phyloP scores from a whole-genome alignment of 2,888 invertebrate species.

The Rugalucina vietnamica region DNA sequence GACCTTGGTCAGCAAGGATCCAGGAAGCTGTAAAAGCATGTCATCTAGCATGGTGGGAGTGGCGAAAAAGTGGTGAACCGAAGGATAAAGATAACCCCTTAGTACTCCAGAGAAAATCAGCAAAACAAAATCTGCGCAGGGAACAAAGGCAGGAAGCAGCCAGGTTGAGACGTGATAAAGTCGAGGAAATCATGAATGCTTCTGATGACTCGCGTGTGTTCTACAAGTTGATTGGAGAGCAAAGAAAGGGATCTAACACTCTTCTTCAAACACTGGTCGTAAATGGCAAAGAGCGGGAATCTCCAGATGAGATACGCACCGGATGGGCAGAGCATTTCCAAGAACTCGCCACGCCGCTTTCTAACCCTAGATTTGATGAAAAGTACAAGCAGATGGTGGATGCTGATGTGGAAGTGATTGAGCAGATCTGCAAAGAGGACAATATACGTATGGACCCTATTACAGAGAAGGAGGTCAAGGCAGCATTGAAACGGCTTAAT shows the following conservation, averaged over 20 bases:
- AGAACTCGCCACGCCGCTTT: background rate
- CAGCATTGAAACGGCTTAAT: background rate
- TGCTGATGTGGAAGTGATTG: background rate
- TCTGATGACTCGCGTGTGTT: background rate
- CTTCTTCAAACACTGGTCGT: background rate
- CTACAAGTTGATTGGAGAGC: background rate
- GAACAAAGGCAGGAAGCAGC: slow-evolving; percentile 1
- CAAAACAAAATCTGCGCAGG: background rate
- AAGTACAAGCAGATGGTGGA: background rate
- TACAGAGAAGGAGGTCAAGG: background rate
- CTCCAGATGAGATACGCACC: background rate
- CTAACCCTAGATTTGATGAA: background rate
- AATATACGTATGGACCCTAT: background rate
- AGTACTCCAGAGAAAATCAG: background rate
- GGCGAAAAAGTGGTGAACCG: background rate
- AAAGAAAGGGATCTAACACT: background rate
- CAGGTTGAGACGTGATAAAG: background rate
- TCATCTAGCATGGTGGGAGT: background rate
- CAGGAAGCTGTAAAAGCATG: background rate
- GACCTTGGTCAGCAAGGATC: background rate
- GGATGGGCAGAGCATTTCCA: background rate
- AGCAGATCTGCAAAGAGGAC: background rate
- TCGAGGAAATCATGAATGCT: background rate
- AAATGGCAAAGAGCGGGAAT: background rate
- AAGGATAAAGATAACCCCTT: background rate